Percentiles rank a stretch among this genome's conserved stretches.
Conservation (phyloP, 2,113 vertebrate genomes). For the Mionectes macconnelli region DNA sequence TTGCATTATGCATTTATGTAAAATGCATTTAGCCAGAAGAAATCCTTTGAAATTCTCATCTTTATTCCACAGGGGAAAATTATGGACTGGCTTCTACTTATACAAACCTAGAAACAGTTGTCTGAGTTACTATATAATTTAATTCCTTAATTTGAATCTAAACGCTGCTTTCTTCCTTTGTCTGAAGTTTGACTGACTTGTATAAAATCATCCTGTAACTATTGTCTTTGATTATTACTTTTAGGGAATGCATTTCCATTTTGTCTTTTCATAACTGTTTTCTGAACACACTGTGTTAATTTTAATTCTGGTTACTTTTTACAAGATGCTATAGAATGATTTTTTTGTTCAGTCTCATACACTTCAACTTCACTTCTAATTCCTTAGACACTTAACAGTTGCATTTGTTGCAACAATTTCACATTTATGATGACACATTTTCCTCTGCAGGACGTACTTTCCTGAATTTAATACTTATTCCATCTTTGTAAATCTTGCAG, state of each 20-base stretch:
- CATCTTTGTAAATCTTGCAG: neutral
- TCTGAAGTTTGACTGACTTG: slow-evolving; percentile 13
- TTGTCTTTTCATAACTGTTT: neutral
- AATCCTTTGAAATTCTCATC: slow-evolving; percentile 69
- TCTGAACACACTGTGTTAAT: neutral
- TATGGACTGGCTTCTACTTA: slow-evolving; percentile 56
- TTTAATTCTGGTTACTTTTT: neutral
- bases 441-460: neutral
- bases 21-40: slow-evolving; percentile 63
- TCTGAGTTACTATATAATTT: slow-evolving; percentile 50
- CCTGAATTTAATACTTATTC: neutral
- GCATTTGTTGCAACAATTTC: neutral
- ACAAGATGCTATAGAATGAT: neutral
- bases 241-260: neutral
- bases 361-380: neutral
- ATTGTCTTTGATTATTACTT: slow-evolving; percentile 41
- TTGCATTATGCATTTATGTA: slow-evolving; percentile 74
- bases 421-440: neutral
- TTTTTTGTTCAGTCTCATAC: neutral
- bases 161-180: neutral
- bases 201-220: neutral
- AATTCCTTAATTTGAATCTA: slow-evolving; percentile 60
- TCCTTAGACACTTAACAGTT: neutral
- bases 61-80: slow-evolving; percentile 65
- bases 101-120: slow-evolving; percentile 49